A percentile compares a stretch with the other conserved stretches of the same genome.
Conservation (phyloP, 2,888 invertebrate genomes). For the Acanthosoma haemorrhoidale region DNA sequence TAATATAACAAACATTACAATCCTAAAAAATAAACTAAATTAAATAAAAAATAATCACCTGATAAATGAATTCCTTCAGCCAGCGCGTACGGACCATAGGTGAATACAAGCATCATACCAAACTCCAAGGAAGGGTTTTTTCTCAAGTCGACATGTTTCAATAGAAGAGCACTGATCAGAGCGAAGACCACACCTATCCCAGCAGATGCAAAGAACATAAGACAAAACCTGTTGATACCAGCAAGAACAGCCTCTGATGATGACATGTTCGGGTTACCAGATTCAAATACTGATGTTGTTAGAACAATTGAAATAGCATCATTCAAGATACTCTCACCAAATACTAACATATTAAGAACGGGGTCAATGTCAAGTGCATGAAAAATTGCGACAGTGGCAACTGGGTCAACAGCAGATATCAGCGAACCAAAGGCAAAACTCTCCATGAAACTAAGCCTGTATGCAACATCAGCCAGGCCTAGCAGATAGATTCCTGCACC, state of each 20-base stretch:
- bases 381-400: conserved; percentile 97
- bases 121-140: conserved; percentile 98
- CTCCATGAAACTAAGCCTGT: conserved; percentile 87
- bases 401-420: conserved; percentile 98
- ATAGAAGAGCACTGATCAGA: conserved; percentile 79
- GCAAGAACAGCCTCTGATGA: conserved; percentile 80
- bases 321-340: conserved; percentile 89
- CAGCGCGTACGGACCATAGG: conserved; percentile 95
- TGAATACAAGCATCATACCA: conserved; percentile 96
- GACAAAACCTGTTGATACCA: conserved; percentile 78
- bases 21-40: not conserved
- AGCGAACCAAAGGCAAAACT: conserved; percentile 98
- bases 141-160: conserved; percentile 92
- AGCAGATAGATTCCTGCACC: conserved; percentile 93
- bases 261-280: conserved; percentile 59
- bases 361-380: conserved; percentile 96
- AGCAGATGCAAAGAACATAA: conserved; percentile 98
- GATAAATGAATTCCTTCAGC: conserved; percentile 95
- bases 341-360: conserved; percentile 97
- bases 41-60: conserved; percentile 51
- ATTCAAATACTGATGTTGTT: conserved; percentile 79
- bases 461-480: conserved; percentile 86
- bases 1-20: too few relatives aligned
- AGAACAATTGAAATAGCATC: conserved; percentile 98
- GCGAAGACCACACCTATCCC: conserved; percentile 94